A percentile compares a stretch with the other conserved stretches of the same genome.
Evolutionary conservation across 2,797 vertebrate species (phyloP).

Genomic region (Rhodeus uyekii): DNA sequence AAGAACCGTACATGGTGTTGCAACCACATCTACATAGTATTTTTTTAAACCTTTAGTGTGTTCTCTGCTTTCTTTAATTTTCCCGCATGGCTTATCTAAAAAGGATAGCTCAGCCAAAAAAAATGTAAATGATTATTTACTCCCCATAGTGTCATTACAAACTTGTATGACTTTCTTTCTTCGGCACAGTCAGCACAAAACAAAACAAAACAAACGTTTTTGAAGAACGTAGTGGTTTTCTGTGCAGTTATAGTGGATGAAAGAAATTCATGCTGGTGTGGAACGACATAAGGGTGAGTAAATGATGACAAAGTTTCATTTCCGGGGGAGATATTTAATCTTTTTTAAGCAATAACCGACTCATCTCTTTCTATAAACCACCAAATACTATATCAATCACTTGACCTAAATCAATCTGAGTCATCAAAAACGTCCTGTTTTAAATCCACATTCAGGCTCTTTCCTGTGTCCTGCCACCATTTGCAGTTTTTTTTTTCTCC

Average conservation of each 20-base stretch:
- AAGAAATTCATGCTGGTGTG: neutral
- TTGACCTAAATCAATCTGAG: slow-evolving; percentile 25
- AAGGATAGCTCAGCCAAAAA: neutral
- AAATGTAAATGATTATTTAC: neutral
- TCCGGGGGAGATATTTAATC: neutral
- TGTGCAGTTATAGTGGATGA: neutral
- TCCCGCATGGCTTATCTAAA: neutral
- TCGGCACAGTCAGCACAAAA: neutral
- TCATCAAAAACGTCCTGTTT: slow-evolving; percentile 1
- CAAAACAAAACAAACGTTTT: neutral
- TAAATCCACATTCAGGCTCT: slow-evolving; percentile 2
- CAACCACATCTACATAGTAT: neutral
- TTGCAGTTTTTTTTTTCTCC: neutral
- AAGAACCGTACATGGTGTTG: neutral
- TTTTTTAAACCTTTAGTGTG: neutral
- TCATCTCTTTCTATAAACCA: slow-evolving; percentile 4
- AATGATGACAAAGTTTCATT: neutral
- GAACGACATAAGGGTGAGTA: neutral
- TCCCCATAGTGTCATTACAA: neutral
- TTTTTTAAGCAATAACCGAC: neutral
- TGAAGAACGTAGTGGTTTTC: neutral
- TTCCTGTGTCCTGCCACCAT: slow-evolving; percentile 11
- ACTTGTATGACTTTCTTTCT: neutral
- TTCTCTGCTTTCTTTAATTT: neutral
- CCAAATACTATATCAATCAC: neutral